Percentiles rank a stretch among this genome's conserved stretches.
These are phyloP conservation scores for Lottia scabra DNA, from an alignment of 2,888 invertebrate species.

Conservation along the genomic window DNA sequence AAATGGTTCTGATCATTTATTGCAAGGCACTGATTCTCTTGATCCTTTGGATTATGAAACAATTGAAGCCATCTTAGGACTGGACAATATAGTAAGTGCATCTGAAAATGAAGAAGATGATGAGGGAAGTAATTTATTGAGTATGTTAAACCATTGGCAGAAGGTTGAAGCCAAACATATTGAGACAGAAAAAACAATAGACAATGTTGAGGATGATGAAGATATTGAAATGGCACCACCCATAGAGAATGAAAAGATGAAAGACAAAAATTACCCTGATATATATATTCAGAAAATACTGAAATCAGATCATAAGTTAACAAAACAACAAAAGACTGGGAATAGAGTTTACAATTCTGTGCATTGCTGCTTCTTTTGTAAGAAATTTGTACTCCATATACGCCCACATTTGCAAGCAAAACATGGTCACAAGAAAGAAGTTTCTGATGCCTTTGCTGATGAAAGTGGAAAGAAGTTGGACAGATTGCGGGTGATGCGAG, in stretches of 20 bases:
- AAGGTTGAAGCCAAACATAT: too few species aligned
- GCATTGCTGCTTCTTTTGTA: neutral
- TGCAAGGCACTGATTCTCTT: too few species aligned
- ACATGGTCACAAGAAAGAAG: neutral
- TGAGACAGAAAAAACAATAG: too few species aligned
- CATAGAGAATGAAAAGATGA: neutral
- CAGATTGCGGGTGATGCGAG: conserved; percentile 2
- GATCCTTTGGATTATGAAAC: too few species aligned
- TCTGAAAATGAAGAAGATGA: too few species aligned
- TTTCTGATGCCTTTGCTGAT: neutral
- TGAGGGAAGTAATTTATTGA: too few species aligned
- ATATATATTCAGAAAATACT: neutral
- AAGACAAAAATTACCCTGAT: too few species aligned
- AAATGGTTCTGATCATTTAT: too few species aligned
- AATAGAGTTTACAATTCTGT: neutral
- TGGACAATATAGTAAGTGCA: too few species aligned
- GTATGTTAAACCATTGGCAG: too few species aligned
- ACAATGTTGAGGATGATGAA: neutral
- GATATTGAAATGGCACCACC: neutral
- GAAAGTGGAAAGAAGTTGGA: neutral
- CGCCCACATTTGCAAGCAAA: neutral
- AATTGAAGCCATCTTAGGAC: too few species aligned
- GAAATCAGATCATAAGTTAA: neutral
- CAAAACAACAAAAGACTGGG: neutral
- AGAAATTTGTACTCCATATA: neutral